phyloP scores from a whole-genome alignment of 2,888 invertebrate species.

The Eupithecia subfuscata region DNA sequence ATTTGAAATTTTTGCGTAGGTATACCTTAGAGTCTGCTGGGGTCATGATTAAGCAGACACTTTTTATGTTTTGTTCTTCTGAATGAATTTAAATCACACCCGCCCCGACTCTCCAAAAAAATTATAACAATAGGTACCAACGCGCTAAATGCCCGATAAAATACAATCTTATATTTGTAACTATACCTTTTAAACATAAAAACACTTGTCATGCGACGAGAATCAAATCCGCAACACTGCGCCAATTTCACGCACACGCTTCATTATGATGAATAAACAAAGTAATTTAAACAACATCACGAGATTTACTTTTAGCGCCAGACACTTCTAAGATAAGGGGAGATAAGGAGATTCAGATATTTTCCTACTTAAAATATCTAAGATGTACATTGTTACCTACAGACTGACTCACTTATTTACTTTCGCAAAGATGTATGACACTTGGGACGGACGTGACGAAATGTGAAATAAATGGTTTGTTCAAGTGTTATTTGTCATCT shows the following conservation, averaged over 20 bases:
- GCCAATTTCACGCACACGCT: not conserved
- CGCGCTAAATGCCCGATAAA: too few relatives aligned
- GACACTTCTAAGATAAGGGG: constrained; percentile 22
- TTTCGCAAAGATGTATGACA: not conserved
- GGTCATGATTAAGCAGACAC: too few relatives aligned
- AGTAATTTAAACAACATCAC: not conserved
- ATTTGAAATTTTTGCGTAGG: too few relatives aligned
- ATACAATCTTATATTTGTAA: too few relatives aligned
- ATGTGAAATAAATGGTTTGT: not conserved
- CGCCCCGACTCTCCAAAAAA: too few relatives aligned
- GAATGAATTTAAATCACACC: too few relatives aligned
- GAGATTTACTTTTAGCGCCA: constrained; percentile 22
- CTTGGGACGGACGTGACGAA: not conserved
- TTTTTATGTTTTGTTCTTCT: too few relatives aligned
- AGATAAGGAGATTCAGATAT: not conserved
- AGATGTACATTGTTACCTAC: not conserved
- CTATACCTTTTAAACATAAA: not conserved
- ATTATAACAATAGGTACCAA: too few relatives aligned
- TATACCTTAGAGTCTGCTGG: too few relatives aligned
- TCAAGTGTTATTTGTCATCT: not conserved
- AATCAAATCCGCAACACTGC: not conserved
- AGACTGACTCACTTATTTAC: constrained; percentile 1
- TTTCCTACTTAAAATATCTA: not conserved
- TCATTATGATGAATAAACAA: not conserved
- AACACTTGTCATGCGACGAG: not conserved